Evolutionary conservation across 2,888 invertebrate genomes (phyloP).

Genomic region (Laothoe populi): DNA sequence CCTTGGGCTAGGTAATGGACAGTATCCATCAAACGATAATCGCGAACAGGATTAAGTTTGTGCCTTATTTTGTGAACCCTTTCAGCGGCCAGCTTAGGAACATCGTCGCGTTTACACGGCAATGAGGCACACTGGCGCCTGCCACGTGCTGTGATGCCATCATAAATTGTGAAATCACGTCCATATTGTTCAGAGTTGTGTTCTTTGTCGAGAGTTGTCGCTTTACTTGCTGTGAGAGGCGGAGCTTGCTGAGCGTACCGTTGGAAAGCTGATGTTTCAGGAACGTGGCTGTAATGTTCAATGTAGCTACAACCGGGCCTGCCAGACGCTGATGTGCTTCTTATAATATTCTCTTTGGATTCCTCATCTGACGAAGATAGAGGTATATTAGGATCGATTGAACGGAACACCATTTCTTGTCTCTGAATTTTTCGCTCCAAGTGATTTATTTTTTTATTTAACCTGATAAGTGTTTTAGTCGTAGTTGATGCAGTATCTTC

Average conservation of each 20-base stretch:
- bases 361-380: constrained; percentile 72
- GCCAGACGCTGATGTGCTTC: constrained; percentile 48
- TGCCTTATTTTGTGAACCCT: constrained; percentile 76
- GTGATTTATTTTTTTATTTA: constrained; percentile 64
- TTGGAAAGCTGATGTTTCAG: constrained; percentile 78
- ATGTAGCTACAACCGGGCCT: constrained; percentile 74
- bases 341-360: constrained; percentile 53
- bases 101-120: constrained; percentile 70
- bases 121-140: constrained; percentile 75
- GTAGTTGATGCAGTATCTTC: constrained; percentile 49
- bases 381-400: constrained; percentile 60
- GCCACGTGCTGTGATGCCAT: constrained; percentile 75
- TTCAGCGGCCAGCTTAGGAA: constrained; percentile 72
- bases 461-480: constrained; percentile 49
- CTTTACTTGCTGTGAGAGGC: constrained; percentile 67
- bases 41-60: constrained; percentile 76
- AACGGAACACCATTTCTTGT: constrained; percentile 74
- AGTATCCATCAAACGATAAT: constrained; percentile 79
- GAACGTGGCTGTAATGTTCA: constrained; percentile 76
- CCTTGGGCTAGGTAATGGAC: constrained; percentile 81
- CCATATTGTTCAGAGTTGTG: constrained; percentile 79
- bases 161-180: constrained; percentile 76
- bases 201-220: constrained; percentile 71
- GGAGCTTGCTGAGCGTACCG: constrained; percentile 66
- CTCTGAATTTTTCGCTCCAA: constrained; percentile 67